Evolutionary conservation across 2,797 vertebrate genomes (phyloP), one percentile per base, ranked within the genome.

Genomic region (Sebastes hubbsi): DNA sequence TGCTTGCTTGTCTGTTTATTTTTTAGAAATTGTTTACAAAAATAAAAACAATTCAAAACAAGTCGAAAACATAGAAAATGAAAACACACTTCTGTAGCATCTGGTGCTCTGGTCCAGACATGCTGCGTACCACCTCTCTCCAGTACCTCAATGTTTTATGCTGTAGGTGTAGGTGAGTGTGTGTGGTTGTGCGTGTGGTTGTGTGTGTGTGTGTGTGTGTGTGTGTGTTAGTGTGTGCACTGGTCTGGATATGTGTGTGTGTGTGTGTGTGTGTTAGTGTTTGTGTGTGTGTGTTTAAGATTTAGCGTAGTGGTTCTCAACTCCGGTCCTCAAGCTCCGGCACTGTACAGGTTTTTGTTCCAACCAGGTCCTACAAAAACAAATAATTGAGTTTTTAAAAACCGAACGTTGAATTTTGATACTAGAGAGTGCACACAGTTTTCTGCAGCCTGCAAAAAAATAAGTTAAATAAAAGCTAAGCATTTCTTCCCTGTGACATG

Each of bases 311-410:
- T 96, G 96, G 95, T 95, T 96, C 96, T 96, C 96, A 96, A 96
- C 96, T 96, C 95, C 96, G 95, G 95, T 96, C 96, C 95, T 96
- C 96, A 96, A 96, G 95, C 95, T 96, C 95, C 94, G 95, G 95
- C 94, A 96, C 95, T 95, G 95, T 96, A 96, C 96, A 96, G 96
- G 95, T 96, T 96, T 96, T 96, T 96, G 96, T 96, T 96, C 95
- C 95, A 96, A 96, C 96, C 95, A 96, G 96, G 96, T 96, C 96
- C 95, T 96, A 96, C 94, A 96, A 96, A 95, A 96, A 96, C 95
- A 96, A 96, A 96, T 96, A 94, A 95, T 96, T 96, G 91, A 93
- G 89, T 93, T 96, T 96, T 95, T 94, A 95, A 94, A 95, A 95
- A 92, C 80, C 77, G 90, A 92, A 91, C 78, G 88, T 94, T 91